phyloP scores from a whole-genome alignment of 2,113 vertebrate species.

The Trogon melanurus region DNA sequence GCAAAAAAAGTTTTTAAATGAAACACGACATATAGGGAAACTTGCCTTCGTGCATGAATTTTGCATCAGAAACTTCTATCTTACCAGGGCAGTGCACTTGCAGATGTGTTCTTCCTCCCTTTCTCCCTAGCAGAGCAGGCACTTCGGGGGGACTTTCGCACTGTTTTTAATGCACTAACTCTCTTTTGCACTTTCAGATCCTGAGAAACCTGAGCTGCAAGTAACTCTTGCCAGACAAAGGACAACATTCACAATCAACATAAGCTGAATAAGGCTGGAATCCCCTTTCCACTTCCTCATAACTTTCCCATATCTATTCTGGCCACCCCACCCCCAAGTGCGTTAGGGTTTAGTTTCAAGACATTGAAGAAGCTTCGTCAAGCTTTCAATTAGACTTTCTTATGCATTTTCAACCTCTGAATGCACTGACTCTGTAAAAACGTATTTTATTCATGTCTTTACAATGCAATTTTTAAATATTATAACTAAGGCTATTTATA shows the following conservation, averaged over 20 bases:
- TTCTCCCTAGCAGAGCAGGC: background rate
- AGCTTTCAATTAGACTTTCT: background rate
- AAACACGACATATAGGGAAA: background rate
- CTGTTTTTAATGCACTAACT: background rate
- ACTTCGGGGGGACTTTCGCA: background rate
- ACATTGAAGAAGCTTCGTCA: background rate
- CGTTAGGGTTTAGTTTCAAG: background rate
- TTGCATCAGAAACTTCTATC: background rate
- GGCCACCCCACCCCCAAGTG: rapidly evolving
- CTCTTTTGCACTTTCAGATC: background rate
- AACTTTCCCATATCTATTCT: background rate
- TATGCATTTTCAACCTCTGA: background rate
- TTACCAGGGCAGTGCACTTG: background rate
- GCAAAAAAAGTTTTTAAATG: background rate
- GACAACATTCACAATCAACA: background rate
- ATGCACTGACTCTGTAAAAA: background rate
- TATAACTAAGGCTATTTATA: background rate
- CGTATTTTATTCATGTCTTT: background rate
- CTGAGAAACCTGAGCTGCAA: background rate
- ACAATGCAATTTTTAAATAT: background rate
- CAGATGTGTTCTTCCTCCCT: background rate
- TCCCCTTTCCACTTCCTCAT: background rate
- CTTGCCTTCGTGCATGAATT: background rate
- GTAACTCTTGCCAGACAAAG: background rate
- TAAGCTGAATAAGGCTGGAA: background rate